Percentiles rank a stretch among this genome's conserved stretches.
Conservation (phyloP, 1,140 invertebrate genomes). For the Scaptodrosophila lebanonensis region DNA sequence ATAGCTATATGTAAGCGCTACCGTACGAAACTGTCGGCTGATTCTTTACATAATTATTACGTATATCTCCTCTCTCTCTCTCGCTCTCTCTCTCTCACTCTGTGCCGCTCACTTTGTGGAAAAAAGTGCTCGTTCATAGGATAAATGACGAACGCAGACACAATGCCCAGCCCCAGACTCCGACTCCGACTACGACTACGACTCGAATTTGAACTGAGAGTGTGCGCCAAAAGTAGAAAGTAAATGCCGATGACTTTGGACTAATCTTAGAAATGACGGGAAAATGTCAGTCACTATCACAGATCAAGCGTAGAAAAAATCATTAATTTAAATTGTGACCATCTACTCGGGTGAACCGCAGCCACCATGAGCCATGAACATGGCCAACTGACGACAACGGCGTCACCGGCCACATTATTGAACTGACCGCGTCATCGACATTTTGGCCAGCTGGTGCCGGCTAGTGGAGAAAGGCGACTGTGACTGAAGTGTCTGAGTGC, state of each 20-base stretch:
- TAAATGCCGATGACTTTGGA: conserved; percentile 71
- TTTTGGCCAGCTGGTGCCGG: neutral
- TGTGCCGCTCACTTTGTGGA: neutral
- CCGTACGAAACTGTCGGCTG: conserved; percentile 31
- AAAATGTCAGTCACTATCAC: conserved; percentile 73
- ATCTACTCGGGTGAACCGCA: conserved; percentile 47
- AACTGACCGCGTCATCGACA: neutral
- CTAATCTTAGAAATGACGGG: conserved; percentile 66
- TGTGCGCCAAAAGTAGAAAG: conserved; percentile 57
- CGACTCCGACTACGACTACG: neutral
- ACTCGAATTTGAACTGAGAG: conserved; percentile 8
- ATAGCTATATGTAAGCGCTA: conserved; percentile 37
- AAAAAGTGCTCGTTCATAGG: conserved; percentile 61
- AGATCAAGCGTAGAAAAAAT: conserved; percentile 75
- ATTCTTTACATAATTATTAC: conserved; percentile 72
- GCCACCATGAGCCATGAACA: conserved; percentile 20
- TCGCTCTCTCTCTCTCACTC: neutral
- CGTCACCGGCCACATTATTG: neutral
- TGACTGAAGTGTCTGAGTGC: too few species aligned
- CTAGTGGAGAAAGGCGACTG: too few species aligned
- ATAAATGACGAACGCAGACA: conserved; percentile 36
- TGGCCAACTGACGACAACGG: conserved; percentile 30
- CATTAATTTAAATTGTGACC: conserved; percentile 75
- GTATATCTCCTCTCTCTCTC: conserved; percentile 32
- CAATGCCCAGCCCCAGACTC: conserved; percentile 27